Base-by-base conservation (phyloP, 2,797 vertebrate genomes). In the Myotis pilosus region DNA sequence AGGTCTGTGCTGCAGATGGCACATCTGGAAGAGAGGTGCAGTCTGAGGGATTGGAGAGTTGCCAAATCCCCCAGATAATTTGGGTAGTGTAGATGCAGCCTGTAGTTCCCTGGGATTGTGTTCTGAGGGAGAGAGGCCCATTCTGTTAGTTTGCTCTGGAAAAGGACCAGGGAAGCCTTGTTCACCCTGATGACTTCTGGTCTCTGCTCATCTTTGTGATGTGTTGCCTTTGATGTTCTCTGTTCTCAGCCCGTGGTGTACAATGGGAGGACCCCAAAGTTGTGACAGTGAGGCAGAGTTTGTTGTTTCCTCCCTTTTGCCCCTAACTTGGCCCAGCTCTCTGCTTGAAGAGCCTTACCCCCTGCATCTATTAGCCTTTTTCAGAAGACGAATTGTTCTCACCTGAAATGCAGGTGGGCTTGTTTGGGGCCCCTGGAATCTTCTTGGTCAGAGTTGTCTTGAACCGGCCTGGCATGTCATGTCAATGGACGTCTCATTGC, bases 401-500 rank as follows among this genome's bases (percentile, higher is more conserved):
- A 4, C 11, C 3, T 36, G 55, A 75, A 51, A 80, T 25, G 0
- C 0, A 5, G 36, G 9, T 3, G 20, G 2, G 23, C 93, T 25
- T 83, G 80, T 82, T 84, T 19, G 25, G n/a, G 38, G 23, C 49
- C 75, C n/a, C 72, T 64, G 20, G 71, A 87, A 30, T 44, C 60
- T 91, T 87, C 23, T 75, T 23, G 53, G 47, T 41, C 84, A 51
- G 30, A 53, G 8, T 82, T 79, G 62, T 33, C 69, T 76, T 88
- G 83, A 71, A 9, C 19, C 64, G 53, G 71, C 53, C 69, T 0
- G 9, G 47, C 80, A 44, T 75, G 47, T 55, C 85, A 5, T 71
- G 80, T 30, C n/a, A 66, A 28, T 25, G 28, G 72, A 38, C 72
- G 30, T 81, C 88, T 71, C 1, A 22, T 44, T 19, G 60, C 84